These are phyloP conservation scores for Masticophis lateralis DNA, from an alignment of 2,797 vertebrate genomes.

Conservation along the genomic window DNA sequence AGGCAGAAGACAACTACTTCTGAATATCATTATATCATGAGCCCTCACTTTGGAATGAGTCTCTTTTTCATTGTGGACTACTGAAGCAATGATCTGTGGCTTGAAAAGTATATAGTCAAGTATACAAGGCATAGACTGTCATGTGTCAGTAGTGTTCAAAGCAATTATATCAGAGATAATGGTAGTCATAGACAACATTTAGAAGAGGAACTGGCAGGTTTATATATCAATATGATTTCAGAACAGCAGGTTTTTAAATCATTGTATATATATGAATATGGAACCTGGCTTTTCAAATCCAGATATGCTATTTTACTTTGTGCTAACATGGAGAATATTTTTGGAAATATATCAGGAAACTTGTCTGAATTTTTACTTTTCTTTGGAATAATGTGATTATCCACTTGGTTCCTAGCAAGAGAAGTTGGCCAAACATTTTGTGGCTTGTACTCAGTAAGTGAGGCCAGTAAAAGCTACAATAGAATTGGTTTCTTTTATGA, in stretches of 20 bases:
- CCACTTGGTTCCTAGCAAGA: background rate
- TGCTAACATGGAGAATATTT: constrained; percentile 13
- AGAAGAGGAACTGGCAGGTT: background rate
- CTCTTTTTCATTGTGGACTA: background rate
- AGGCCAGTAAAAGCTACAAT: constrained; percentile 8
- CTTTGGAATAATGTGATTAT: constrained; percentile 6
- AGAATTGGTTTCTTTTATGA: background rate
- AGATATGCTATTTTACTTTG: background rate
- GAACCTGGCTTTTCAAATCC: background rate
- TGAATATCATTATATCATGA: background rate
- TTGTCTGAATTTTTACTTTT: constrained; percentile 16
- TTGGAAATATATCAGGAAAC: background rate
- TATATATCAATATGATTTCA: background rate
- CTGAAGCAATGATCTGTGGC: background rate
- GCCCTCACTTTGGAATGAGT: background rate
- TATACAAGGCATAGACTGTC: background rate
- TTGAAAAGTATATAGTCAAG: background rate
- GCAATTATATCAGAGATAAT: background rate
- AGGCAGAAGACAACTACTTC: background rate
- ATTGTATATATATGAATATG: background rate
- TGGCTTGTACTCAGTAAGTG: background rate
- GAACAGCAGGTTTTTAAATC: background rate
- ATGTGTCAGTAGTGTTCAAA: background rate
- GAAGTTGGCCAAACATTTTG: background rate
- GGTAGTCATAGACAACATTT: background rate